phyloP scores from a whole-genome alignment of 2,888 invertebrate species.

The Lordiphosa andalusiaca region DNA sequence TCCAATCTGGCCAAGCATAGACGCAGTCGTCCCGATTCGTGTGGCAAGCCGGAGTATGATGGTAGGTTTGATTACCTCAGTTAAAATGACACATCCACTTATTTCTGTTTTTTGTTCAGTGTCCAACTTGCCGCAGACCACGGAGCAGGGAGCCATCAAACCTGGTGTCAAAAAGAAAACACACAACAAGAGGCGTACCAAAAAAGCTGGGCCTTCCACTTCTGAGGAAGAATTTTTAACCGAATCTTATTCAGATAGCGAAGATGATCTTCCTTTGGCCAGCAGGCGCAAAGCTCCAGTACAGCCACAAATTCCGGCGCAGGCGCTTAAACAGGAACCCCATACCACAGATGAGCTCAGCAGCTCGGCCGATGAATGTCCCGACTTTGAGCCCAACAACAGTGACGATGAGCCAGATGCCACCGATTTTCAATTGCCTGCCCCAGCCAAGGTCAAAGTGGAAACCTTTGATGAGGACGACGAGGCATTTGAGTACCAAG shows the following conservation, averaged over 20 bases:
- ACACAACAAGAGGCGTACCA: background rate
- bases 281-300: conserved; percentile 41
- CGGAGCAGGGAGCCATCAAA: too few species aligned
- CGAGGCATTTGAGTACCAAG: conserved; percentile 57
- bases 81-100: background rate
- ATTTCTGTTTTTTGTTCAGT: too few species aligned
- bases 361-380: conserved; percentile 70
- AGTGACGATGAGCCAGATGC: conserved; percentile 60
- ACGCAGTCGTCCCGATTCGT: conserved; percentile 80
- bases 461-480: conserved; percentile 55
- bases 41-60: conserved; percentile 78
- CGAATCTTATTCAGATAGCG: conserved; percentile 37
- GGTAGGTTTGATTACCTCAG: conserved; percentile 9
- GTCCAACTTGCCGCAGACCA: background rate
- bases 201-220: conserved; percentile 46
- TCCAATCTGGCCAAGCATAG: conserved; percentile 81
- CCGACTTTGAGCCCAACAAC: conserved; percentile 64
- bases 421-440: conserved; percentile 43
- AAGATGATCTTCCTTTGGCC: conserved; percentile 61
- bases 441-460: conserved; percentile 53
- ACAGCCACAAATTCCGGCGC: conserved; percentile 16
- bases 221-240: conserved; percentile 24
- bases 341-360: conserved; percentile 37
- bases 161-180: background rate
- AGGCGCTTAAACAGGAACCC: conserved; percentile 44